Base-by-base conservation (phyloP, 2,888 invertebrate species). In the Drosophila rellima region DNA sequence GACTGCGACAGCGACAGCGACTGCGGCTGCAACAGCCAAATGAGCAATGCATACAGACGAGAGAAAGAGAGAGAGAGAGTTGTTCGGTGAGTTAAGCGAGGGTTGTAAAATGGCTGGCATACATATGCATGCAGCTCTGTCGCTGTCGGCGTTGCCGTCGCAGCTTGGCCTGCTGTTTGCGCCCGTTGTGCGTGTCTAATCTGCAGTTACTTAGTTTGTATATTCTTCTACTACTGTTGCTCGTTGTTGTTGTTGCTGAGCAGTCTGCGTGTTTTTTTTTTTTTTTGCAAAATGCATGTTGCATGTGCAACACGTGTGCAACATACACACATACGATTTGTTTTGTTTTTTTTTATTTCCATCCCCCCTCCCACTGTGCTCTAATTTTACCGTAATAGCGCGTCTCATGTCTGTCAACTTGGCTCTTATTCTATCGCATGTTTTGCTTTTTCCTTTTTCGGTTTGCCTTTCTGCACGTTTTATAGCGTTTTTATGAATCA, bases 251-350 rank as follows among this genome's bases (percentile, higher is more conserved):
- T 48, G 17, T 17, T 54, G 50, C 15, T 40, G 44, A n/a, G 23
- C 15, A 20, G 29, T 62, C 51, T 67, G 29, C 15, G 29, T 29
- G 26, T 26, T 26, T 26, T 26, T 26, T 26, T 26, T 26, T 26
- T 26, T 26, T 26, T 29, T 63, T 60, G 76, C 70, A 63, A 63
- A 33, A 42, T 60, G 60, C 62, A 45, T n/a, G n/a, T 45, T 70
- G 81, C 64, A 74, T 82, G 82, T 87, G 88, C 82, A 82, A 82
- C 82, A 82, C 78, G 82, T 82, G 87, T 61, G 61, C 42, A 44
- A 44, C 62, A 66, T 35, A 60, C 69, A 60, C 37, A 45, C 35
- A 42, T 8, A 48, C 10, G 26, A 42, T 33, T 20, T 33, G 40
- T n/a, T 52, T 18, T 26, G 20, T 45, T 40, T 54, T 45, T 40